Base-by-base conservation (phyloP, 1,140 invertebrate species). In the Diorhabda carinulata region DNA sequence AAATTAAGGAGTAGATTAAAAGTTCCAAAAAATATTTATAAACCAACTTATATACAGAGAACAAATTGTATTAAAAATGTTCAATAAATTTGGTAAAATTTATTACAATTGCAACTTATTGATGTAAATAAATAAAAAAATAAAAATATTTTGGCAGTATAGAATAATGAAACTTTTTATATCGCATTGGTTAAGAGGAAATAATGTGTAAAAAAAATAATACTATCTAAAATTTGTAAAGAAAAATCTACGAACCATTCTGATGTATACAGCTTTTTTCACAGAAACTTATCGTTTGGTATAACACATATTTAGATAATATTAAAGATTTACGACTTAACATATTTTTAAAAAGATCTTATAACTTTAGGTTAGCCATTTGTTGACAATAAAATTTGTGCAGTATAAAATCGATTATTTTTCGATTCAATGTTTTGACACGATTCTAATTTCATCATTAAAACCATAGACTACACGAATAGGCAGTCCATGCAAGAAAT, bases 251-350 rank as follows among this genome's bases (percentile, higher is more conserved):
- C 58, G 25, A 60, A 43, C 43, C 41, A 43, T 43, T 43, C 10
- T 47, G 8, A 10, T 44, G 43, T n/a, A 62, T n/a, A 62, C 61
- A 42, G 10, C 44, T 62, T 40, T 62, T 62, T 43, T 8, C 43
- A 8, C 44, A 43, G 3, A 62, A 62, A 43, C 41, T 43, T 43
- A 44, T 10, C 43, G 61, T 62, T 6, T 62, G 61, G 43, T 62
- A n/a, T 10, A 40, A 44, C 5, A 62, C 61, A 62, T 62, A 7
- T 62, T 10, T 62, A 9, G 61, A 62, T 9, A 62, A 10, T n/a
- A 62, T 47, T 43, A 62, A 8, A 62, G 10, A 62, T 8, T 62
- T 62, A 2, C 61, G 61, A 8, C 9, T 47, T 44, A 62, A 62
- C 61, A 62, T 62, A 44, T 62, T 62, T 9, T 43, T 4, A 41